Conservation (phyloP, 92 coral and sea anemone species). For the Parazoanthus swiftii region DNA sequence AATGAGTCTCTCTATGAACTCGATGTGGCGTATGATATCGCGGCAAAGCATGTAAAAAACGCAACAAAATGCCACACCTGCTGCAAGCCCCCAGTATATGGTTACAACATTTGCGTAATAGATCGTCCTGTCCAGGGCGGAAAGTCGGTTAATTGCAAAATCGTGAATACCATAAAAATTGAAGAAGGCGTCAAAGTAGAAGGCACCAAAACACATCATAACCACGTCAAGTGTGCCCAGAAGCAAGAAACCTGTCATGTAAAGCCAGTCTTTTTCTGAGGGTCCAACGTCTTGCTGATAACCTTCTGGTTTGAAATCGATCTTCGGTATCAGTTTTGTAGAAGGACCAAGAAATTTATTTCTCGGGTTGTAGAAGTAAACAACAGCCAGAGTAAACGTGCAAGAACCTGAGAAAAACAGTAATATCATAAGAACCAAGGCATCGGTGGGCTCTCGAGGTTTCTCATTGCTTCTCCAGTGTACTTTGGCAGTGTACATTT, state of each 20-base stretch:
- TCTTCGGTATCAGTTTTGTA: constrained; percentile 51
- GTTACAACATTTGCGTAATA: too few species aligned
- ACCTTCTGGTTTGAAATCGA: constrained; percentile 60
- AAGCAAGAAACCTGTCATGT: constrained; percentile 41
- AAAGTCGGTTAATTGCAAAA: too few species aligned
- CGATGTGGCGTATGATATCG: constrained; percentile 61
- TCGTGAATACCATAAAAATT: too few species aligned
- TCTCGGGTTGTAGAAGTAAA: constrained; percentile 53
- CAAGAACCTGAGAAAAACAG: constrained; percentile 52
- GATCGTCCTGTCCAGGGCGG: too few species aligned
- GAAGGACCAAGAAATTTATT: constrained; percentile 47
- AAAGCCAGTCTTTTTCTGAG: constrained; percentile 52
- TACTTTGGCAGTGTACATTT: constrained; percentile 45
- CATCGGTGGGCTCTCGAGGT: constrained; percentile 55
- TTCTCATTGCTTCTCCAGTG: constrained; percentile 52
- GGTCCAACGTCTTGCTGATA: constrained; percentile 49
- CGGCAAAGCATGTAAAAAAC: constrained; percentile 62
- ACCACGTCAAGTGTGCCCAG: too few species aligned
- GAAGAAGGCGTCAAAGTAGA: too few species aligned
- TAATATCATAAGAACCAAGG: constrained; percentile 46
- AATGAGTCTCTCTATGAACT: constrained; percentile 56
- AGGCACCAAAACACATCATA: too few species aligned
- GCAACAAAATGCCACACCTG: constrained; percentile 54
- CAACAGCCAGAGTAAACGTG: constrained; percentile 45
- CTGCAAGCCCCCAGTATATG: too few species aligned